phyloP scores from a whole-genome alignment of 2,797 vertebrate genomes.

The Artibeus lituratus region DNA sequence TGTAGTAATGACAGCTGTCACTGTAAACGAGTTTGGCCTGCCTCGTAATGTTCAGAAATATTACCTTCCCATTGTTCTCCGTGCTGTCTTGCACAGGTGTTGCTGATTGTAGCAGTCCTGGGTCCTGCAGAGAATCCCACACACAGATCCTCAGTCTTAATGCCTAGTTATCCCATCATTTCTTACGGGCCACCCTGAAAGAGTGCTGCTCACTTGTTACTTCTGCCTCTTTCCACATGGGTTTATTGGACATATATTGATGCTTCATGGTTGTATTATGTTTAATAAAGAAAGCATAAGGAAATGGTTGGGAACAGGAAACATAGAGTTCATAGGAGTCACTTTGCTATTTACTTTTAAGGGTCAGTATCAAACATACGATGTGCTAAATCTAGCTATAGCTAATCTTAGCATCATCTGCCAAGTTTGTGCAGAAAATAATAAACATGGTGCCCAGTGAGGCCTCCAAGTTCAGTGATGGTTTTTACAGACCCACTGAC shows the following conservation, averaged over 20 bases:
- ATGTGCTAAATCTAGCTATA: background rate
- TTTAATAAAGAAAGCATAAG: background rate
- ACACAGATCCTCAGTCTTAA: background rate
- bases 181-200: background rate
- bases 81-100: background rate
- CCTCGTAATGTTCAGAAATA: background rate
- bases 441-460: background rate
- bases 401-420: background rate
- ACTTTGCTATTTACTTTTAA: constrained; percentile 4
- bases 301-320: background rate
- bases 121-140: background rate
- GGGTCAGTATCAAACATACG: background rate
- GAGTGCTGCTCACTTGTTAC: background rate
- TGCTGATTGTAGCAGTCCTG: background rate
- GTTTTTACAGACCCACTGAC: background rate
- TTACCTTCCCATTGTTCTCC: background rate
- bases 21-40: background rate
- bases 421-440: background rate
- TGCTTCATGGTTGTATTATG: background rate
- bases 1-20: background rate
- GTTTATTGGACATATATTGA: background rate
- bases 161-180: background rate
- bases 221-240: background rate
- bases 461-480: background rate
- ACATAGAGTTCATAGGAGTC: background rate